phyloP scores from a whole-genome alignment of 2,113 vertebrate genomes.

The Menidia beryllina region DNA sequence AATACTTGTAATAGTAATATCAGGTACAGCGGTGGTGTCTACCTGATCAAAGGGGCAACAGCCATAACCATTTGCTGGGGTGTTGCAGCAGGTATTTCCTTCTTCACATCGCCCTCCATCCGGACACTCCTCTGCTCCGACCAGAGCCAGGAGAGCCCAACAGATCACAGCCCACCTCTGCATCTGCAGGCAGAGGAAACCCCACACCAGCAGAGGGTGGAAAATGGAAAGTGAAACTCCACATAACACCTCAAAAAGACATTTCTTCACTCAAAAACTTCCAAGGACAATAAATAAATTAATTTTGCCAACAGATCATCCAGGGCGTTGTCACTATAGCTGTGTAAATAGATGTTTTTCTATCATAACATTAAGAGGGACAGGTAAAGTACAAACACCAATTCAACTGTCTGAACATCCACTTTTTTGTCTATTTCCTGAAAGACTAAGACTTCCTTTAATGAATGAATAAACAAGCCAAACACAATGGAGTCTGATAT shows the following conservation, averaged over 20 bases:
- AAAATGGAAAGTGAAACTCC: neutral
- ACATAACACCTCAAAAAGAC: neutral
- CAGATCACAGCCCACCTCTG: slow-evolving; percentile 57
- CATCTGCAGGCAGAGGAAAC: slow-evolving; percentile 66
- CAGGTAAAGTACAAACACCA: neutral
- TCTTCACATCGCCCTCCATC: slow-evolving; percentile 73
- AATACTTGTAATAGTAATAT: too few relatives aligned
- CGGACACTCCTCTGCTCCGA: slow-evolving; percentile 67
- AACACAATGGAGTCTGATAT: neutral
- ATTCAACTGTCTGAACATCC: neutral
- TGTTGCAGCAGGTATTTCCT: slow-evolving; percentile 83
- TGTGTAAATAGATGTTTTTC: neutral
- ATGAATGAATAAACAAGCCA: neutral
- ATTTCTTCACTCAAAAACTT: neutral
- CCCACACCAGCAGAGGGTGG: neutral
- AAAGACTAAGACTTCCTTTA: slow-evolving; percentile 5
- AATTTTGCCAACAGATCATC: neutral
- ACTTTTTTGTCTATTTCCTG: neutral
- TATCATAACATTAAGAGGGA: neutral
- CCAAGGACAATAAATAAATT: too few relatives aligned
- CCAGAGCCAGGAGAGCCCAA: slow-evolving; percentile 61
- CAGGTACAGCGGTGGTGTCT: neutral
- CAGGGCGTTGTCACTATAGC: neutral
- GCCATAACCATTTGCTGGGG: slow-evolving; percentile 51
- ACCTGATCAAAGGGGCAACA: slow-evolving; percentile 81